phyloP scores from a whole-genome alignment of 1,140 invertebrate genomes.

The Leptoteleia sp. region DNA sequence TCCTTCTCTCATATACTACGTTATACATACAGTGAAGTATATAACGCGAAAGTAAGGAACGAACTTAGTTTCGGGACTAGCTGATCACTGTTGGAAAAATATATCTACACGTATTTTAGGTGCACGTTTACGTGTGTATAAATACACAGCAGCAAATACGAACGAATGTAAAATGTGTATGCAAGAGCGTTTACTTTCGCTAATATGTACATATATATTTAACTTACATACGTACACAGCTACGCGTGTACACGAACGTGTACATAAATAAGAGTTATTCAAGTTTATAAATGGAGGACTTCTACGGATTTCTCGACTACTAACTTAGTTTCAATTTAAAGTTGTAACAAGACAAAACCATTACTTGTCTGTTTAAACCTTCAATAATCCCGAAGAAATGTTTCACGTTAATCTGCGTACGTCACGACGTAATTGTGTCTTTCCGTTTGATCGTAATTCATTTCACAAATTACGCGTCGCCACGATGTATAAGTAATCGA shows the following conservation, averaged over 20 bases:
- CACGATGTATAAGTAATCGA: conserved; percentile 6
- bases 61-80: conserved; percentile 56
- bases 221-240: not conserved
- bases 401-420: conserved; percentile 16
- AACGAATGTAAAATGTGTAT: conserved; percentile 33
- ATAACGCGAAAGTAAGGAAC: conserved; percentile 64
- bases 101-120: conserved; percentile 27
- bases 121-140: conserved; percentile 13
- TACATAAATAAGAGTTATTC: conserved; percentile 59
- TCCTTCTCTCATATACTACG: conserved; percentile 50
- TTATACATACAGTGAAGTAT: conserved; percentile 48
- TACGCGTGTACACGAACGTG: not conserved
- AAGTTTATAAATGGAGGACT: conserved; percentile 58
- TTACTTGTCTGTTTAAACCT: conserved; percentile 45
- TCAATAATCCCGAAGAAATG: conserved; percentile 36
- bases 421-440: conserved; percentile 9
- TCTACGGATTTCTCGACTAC: conserved; percentile 50
- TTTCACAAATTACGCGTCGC: conserved; percentile 8
- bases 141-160: conserved; percentile 25
- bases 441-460: conserved; percentile 18
- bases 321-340: conserved; percentile 64
- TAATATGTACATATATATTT: conserved; percentile 4
- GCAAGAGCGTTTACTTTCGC: conserved; percentile 27
- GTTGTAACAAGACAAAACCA: conserved; percentile 49
- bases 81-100: conserved; percentile 62